These are phyloP conservation scores for Musca vetustissima DNA, from an alignment of 1,140 invertebrate species.

Conservation along the genomic window DNA sequence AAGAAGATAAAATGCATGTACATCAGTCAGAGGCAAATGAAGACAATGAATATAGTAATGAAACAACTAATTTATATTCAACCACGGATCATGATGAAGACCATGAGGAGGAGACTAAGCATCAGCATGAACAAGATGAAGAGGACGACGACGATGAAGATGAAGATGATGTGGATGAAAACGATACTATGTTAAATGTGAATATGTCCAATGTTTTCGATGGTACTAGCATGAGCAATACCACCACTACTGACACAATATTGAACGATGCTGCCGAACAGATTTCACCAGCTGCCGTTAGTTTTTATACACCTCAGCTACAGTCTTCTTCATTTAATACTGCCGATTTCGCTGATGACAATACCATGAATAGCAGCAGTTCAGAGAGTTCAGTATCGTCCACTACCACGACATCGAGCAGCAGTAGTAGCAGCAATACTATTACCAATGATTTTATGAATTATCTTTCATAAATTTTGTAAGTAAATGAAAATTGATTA, in stretches of 20 bases:
- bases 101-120: neutral
- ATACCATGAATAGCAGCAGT: conserved; percentile 10
- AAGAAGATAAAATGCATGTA: too few species aligned
- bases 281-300: conserved; percentile 16
- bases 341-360: conserved; percentile 17
- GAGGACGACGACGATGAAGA: neutral
- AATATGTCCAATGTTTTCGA: conserved; percentile 10
- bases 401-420: neutral
- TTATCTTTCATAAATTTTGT: neutral
- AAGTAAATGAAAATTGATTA: too few species aligned
- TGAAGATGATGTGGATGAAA: neutral
- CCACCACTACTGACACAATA: conserved; percentile 12
- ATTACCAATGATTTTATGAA: neutral
- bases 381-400: conserved; percentile 9
- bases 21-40: too few species aligned
- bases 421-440: conserved; percentile 4
- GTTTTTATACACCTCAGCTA: conserved; percentile 10
- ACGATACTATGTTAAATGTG: too few species aligned
- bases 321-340: conserved; percentile 5
- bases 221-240: conserved; percentile 3
- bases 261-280: conserved; percentile 15
- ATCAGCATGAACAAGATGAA: neutral
- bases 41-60: too few species aligned
- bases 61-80: too few species aligned
- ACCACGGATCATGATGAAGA: neutral